These are phyloP conservation scores for Dusona sp. DNA, from an alignment of 2,888 invertebrate species.

Conservation along the genomic window DNA sequence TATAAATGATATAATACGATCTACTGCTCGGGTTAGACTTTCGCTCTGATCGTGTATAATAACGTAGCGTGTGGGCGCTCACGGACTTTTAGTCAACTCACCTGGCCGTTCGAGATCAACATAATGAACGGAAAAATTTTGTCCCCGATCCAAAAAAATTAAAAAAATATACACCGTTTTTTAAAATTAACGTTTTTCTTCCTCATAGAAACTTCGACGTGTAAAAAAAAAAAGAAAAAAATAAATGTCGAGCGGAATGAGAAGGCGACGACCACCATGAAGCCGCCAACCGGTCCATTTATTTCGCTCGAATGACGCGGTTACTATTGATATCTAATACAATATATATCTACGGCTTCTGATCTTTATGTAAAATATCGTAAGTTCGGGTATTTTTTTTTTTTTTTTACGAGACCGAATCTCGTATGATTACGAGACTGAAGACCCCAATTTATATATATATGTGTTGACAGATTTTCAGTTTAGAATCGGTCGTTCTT, in stretches of 20 bases:
- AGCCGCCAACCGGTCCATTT: constrained; percentile 60
- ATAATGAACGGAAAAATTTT: constrained; percentile 12
- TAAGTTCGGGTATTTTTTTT: neutral
- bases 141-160: neutral
- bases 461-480: neutral
- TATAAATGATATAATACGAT: constrained; percentile 15
- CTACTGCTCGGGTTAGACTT: constrained; percentile 46
- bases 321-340: constrained; percentile 62
- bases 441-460: neutral
- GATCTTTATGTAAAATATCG: constrained; percentile 36
- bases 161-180: neutral
- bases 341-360: constrained; percentile 43
- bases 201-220: constrained; percentile 8
- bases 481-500: neutral
- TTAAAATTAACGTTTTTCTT: constrained; percentile 1
- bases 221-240: constrained; percentile 13
- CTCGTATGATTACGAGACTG: neutral
- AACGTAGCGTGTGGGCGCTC: constrained; percentile 22
- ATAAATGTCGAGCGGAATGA: constrained; percentile 32
- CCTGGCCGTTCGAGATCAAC: constrained; percentile 34
- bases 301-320: constrained; percentile 61
- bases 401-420: neutral
- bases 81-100: constrained; percentile 33
- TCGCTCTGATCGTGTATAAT: constrained; percentile 51
- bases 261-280: constrained; percentile 59